Evolutionary conservation across 1,140 invertebrate genomes (phyloP).

Genomic region (Thaumetopoea pityocampa): DNA sequence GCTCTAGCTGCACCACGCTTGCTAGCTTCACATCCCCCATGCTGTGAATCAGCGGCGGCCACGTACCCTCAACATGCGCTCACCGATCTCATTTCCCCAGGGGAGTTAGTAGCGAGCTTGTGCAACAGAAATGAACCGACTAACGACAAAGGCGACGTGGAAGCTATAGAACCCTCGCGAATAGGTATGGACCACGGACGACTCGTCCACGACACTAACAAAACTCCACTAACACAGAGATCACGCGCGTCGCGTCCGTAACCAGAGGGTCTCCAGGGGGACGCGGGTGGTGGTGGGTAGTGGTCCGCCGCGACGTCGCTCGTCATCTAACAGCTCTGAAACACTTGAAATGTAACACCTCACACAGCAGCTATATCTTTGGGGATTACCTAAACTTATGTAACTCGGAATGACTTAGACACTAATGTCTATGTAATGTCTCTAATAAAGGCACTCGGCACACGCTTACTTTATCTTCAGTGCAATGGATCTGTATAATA

Average conservation of each 20-base stretch:
- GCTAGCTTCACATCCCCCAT: not conserved
- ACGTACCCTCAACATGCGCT: constrained; percentile 2
- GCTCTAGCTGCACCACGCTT: too few species aligned
- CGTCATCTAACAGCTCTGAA: not conserved
- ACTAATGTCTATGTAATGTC: too few species aligned
- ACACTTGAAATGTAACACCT: not conserved
- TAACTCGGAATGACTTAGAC: too few species aligned
- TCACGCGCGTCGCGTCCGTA: constrained; percentile 19
- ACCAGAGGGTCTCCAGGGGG: constrained; percentile 13
- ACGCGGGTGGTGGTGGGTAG: constrained; percentile 20
- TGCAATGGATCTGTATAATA: too few species aligned
- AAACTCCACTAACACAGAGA: constrained; percentile 27
- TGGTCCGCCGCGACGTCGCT: constrained; percentile 1
- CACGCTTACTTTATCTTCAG: too few species aligned
- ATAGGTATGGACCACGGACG: constrained; percentile 43
- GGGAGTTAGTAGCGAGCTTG: constrained; percentile 55
- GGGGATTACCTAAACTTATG: too few species aligned
- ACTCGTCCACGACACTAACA: constrained; percentile 33
- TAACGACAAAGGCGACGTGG: constrained; percentile 12
- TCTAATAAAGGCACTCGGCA: too few species aligned
- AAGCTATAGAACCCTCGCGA: constrained; percentile 31
- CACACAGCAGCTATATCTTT: too few species aligned
- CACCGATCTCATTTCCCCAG: constrained; percentile 39
- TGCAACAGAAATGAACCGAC: constrained; percentile 45
- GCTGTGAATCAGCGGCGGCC: too few species aligned